These are phyloP conservation scores for Helicoverpa assulta DNA, from an alignment of 2,888 invertebrate genomes.

Conservation along the genomic window DNA sequence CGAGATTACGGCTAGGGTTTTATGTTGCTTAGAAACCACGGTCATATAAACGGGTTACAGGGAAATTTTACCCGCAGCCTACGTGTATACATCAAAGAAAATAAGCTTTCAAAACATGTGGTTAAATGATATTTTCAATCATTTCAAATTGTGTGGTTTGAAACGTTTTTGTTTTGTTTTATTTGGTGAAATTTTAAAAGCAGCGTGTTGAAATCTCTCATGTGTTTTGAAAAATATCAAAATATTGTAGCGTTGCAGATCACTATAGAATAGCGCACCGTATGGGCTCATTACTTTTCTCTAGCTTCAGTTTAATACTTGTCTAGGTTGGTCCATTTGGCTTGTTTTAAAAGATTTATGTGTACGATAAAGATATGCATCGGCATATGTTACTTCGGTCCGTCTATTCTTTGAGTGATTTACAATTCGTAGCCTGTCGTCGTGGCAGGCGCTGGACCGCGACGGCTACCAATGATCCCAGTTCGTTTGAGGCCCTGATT, in stretches of 20 bases:
- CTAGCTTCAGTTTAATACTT: conserved; percentile 31
- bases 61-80: conserved; percentile 51
- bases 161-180: conserved; percentile 46
- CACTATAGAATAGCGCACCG: conserved; percentile 3
- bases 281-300: conserved; percentile 1
- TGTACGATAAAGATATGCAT: conserved; percentile 71
- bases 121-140: conserved; percentile 52
- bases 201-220: conserved; percentile 38
- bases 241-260: conserved; percentile 20
- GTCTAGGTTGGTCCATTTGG: conserved; percentile 46
- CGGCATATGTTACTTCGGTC: conserved; percentile 69
- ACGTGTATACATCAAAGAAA: conserved; percentile 55
- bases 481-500: conserved; percentile 74
- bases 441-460: conserved; percentile 76
- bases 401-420: conserved; percentile 77
- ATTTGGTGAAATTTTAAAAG: conserved; percentile 49
- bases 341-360: conserved; percentile 63
- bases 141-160: conserved; percentile 41
- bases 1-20: conserved; percentile 69
- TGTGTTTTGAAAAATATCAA: conserved; percentile 21
- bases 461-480: conserved; percentile 76
- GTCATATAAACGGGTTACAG: conserved; percentile 64
- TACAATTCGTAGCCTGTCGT: conserved; percentile 77
- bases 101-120: conserved; percentile 54
- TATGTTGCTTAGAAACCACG: conserved; percentile 70